phyloP scores from a whole-genome alignment of 1,140 invertebrate genomes.

The Melipona quadrifasciata region DNA sequence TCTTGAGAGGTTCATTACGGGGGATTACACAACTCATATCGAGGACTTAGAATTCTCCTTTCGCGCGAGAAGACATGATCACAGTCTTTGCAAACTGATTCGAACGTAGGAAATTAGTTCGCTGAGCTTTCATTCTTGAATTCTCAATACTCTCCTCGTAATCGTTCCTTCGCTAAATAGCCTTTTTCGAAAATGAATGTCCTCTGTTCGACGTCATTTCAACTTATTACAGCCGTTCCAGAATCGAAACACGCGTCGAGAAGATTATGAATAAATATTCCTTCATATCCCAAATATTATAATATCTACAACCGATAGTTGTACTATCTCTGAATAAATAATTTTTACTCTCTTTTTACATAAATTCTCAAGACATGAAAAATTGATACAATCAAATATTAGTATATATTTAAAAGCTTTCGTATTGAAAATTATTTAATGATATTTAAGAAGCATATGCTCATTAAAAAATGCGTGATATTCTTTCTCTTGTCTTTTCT shows the following conservation, averaged over 20 bases:
- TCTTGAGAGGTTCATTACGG: slow-evolving; percentile 72
- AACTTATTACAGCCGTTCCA: neutral
- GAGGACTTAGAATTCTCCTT: slow-evolving; percentile 72
- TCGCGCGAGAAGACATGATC: slow-evolving; percentile 65
- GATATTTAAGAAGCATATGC: no score
- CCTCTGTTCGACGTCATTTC: neutral
- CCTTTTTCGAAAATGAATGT: slow-evolving; percentile 5
- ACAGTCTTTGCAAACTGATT: slow-evolving; percentile 67
- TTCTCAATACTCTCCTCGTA: slow-evolving; percentile 47
- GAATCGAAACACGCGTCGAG: neutral
- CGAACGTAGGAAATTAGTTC: slow-evolving; percentile 68
- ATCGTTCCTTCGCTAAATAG: slow-evolving; percentile 19
- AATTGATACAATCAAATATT: neutral
- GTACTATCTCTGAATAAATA: no score
- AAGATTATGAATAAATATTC: no score
- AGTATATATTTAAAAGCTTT: neutral
- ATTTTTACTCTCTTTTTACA: neutral
- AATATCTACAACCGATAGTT: no score
- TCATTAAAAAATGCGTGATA: no score
- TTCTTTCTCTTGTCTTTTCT: neutral
- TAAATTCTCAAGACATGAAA: neutral
- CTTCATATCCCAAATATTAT: neutral
- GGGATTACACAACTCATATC: slow-evolving; percentile 73
- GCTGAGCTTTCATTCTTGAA: slow-evolving; percentile 53
- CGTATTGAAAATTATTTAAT: neutral